phyloP scores from a whole-genome alignment of 2,888 invertebrate species.

The Seira ritae region DNA sequence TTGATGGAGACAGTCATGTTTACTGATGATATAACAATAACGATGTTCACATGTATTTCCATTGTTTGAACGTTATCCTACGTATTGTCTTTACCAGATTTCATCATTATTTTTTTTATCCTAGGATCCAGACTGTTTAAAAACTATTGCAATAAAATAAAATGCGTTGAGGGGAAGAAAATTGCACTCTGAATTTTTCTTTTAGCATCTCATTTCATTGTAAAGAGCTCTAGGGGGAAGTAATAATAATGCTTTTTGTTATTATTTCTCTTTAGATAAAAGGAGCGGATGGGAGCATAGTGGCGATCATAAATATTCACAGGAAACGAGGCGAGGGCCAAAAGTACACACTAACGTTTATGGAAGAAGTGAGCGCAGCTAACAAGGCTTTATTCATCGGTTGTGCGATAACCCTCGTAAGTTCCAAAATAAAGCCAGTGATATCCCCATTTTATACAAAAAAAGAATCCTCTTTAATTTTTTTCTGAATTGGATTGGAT shows the following conservation, averaged over 20 bases:
- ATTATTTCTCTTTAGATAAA: constrained; percentile 66
- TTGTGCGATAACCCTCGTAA: constrained; percentile 73
- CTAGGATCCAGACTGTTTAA: background rate
- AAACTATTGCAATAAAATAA: background rate
- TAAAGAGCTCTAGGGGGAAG: background rate
- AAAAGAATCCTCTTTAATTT: background rate
- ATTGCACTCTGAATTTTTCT: background rate
- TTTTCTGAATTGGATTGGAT: background rate
- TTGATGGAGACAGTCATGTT: too few relatives aligned
- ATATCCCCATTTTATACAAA: too few relatives aligned
- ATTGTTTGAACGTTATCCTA: too few relatives aligned
- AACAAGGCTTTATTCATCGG: constrained; percentile 73
- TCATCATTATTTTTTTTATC: background rate
- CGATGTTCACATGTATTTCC: too few relatives aligned
- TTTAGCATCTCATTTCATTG: background rate
- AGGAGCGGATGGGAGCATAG: constrained; percentile 73
- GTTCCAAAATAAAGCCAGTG: constrained; percentile 39
- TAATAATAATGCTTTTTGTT: constrained; percentile 19
- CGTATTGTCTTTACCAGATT: too few relatives aligned
- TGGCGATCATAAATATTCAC: constrained; percentile 73
- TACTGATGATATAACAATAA: too few relatives aligned
- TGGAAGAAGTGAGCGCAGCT: constrained; percentile 72
- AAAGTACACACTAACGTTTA: constrained; percentile 73
- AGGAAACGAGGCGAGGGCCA: constrained; percentile 72
- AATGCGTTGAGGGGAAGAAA: background rate